These are phyloP conservation scores for Cricetomys ansorgei DNA, from an alignment of 2,113 vertebrate genomes.

Conservation along the genomic window DNA sequence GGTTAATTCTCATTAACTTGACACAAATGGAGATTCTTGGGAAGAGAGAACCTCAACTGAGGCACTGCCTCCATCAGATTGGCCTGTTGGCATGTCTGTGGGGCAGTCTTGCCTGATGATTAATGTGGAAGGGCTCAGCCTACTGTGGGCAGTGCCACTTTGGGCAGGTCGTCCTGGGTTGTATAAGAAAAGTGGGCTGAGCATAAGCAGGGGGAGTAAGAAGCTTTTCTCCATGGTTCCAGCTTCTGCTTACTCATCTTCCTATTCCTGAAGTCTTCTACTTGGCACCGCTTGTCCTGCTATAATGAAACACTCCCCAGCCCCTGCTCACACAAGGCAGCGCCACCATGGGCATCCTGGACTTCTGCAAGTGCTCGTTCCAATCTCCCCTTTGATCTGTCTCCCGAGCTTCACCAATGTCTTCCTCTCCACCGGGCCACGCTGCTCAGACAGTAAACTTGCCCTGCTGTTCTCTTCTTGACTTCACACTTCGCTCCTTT, in stretches of 20 bases:
- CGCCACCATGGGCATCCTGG: neutral
- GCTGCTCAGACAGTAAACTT: neutral
- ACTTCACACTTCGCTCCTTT: neutral
- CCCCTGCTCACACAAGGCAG: neutral
- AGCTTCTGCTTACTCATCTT: neutral
- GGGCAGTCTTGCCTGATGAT: neutral
- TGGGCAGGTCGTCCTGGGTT: neutral
- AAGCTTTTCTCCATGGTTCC: neutral
- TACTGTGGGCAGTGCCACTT: no score
- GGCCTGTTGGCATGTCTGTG: neutral
- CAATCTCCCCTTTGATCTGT: neutral
- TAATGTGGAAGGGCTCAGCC: neutral
- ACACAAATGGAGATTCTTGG: neutral
- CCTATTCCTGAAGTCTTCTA: neutral
- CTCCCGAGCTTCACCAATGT: neutral
- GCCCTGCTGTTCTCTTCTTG: neutral
- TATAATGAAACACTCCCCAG: no score
- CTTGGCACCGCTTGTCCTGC: neutral
- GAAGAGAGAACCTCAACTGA: neutral
- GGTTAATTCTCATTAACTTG: neutral
- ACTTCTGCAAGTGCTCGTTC: neutral
- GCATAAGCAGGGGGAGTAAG: neutral
- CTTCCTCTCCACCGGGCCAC: neutral
- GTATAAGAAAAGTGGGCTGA: neutral
- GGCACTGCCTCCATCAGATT: neutral